Evolutionary conservation across 2,797 vertebrate genomes (phyloP).

Genomic region (Hippocampus kuda): DNA sequence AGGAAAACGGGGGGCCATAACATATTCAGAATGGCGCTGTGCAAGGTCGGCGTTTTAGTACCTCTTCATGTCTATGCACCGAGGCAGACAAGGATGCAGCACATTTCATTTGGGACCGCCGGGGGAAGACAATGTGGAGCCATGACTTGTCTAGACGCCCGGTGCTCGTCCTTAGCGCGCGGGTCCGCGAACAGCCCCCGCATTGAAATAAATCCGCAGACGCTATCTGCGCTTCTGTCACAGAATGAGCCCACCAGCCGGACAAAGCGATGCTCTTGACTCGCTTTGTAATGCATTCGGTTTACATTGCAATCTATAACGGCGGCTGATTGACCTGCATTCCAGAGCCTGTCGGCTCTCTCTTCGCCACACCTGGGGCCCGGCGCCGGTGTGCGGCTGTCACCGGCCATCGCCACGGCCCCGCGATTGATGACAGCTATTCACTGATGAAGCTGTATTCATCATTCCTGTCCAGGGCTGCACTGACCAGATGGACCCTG

Average conservation of each 20-base stretch:
- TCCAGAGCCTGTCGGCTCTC: constrained; percentile 75
- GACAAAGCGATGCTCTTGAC: constrained; percentile 48
- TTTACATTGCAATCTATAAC: constrained; percentile 79
- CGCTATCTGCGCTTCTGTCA: constrained; percentile 42
- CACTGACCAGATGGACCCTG: constrained; percentile 99
- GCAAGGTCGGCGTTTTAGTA: constrained; percentile 68
- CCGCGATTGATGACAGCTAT: constrained; percentile 99
- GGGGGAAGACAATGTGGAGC: constrained; percentile 59
- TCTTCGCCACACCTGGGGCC: constrained; percentile 91
- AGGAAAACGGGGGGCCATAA: constrained; percentile 63
- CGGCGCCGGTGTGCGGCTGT: constrained; percentile 81
- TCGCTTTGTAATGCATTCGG: constrained; percentile 63
- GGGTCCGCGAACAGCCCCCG: constrained; percentile 35
- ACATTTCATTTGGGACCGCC: constrained; percentile 64
- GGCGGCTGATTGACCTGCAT: constrained; percentile 87
- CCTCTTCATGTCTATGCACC: constrained; percentile 55
- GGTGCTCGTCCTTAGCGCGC: constrained; percentile 53
- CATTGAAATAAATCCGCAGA: constrained; percentile 57
- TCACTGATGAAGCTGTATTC: constrained; percentile 99
- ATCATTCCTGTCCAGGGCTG: constrained; percentile 99
- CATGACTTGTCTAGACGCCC: constrained; percentile 65
- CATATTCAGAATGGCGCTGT: constrained; percentile 64
- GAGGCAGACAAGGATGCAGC: constrained; percentile 58
- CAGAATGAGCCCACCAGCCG: constrained; percentile 35
- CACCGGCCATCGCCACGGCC: constrained; percentile 82